Evolutionary conservation across 2,888 invertebrate genomes (phyloP).

Genomic region (Dendrolimus houi): DNA sequence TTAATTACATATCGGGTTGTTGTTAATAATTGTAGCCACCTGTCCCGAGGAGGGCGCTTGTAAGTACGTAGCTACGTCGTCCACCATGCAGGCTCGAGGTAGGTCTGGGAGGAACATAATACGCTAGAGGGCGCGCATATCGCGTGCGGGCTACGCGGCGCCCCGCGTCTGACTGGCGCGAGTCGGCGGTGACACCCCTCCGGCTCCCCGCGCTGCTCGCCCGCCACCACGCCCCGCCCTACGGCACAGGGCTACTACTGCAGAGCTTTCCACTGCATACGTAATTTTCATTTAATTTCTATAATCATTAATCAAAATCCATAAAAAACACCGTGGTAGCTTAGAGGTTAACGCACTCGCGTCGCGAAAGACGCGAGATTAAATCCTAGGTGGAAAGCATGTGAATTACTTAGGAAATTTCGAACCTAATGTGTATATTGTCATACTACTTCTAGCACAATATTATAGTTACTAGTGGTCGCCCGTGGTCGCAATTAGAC

Average conservation of each 20-base stretch:
- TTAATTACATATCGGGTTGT: constrained; percentile 76
- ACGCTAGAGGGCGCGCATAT: constrained; percentile 67
- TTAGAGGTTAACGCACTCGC: too few relatives aligned
- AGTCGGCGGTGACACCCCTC: constrained; percentile 16
- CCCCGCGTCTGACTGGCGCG: constrained; percentile 69
- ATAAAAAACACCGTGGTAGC: constrained; percentile 4
- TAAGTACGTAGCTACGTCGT: constrained; percentile 95
- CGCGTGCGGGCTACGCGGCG: constrained; percentile 70
- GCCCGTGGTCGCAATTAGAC: too few relatives aligned
- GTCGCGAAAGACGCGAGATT: too few relatives aligned
- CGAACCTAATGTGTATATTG: too few relatives aligned
- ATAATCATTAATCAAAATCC: neutral
- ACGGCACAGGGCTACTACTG: constrained; percentile 40
- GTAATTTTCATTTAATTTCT: neutral
- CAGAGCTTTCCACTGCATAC: constrained; percentile 36
- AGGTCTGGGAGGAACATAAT: constrained; percentile 95
- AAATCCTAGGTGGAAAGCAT: too few relatives aligned
- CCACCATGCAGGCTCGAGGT: constrained; percentile 96
- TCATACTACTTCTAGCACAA: too few relatives aligned
- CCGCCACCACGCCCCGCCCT: constrained; percentile 33
- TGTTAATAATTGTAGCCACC: constrained; percentile 81
- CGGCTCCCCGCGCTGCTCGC: constrained; percentile 20
- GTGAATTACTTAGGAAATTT: too few relatives aligned
- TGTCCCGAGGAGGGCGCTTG: constrained; percentile 97
- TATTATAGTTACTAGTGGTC: too few relatives aligned